Evolutionary conservation across 2,113 vertebrate genomes (phyloP).

Genomic region (Sporophila hypoxantha): DNA sequence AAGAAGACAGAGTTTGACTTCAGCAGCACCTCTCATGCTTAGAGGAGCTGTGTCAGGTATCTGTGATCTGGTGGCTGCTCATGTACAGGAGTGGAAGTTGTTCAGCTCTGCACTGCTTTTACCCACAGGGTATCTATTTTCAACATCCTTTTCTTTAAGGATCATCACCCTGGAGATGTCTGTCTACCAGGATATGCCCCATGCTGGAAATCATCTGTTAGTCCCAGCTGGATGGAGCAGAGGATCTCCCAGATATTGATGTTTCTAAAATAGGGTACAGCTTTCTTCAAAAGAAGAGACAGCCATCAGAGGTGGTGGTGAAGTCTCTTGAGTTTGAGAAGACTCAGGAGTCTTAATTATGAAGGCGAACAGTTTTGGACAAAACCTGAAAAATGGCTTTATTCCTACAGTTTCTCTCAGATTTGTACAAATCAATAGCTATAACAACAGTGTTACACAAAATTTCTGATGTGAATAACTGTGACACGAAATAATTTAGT

Average conservation of each 20-base stretch:
- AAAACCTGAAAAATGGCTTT: neutral
- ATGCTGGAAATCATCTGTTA: neutral
- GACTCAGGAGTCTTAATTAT: neutral
- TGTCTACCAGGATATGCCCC: neutral
- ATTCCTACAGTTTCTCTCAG: neutral
- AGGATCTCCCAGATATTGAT: neutral
- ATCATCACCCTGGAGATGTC: neutral
- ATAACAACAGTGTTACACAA: neutral
- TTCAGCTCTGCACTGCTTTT: neutral
- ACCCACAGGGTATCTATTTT: neutral
- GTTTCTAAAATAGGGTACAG: neutral
- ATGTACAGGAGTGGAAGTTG: neutral
- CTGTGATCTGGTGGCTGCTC: neutral
- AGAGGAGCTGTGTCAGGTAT: neutral
- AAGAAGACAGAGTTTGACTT: neutral
- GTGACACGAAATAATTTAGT: neutral
- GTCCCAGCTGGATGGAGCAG: neutral
- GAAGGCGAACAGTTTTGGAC: neutral
- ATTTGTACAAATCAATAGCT: neutral
- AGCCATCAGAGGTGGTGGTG: neutral
- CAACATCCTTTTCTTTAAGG: neutral
- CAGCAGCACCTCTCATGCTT: neutral
- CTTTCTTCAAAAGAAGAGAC: neutral
- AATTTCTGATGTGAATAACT: neutral
- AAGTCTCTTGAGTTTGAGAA: neutral